Base-by-base conservation (phyloP, 2,113 vertebrate genomes). In the Jacana jacana region DNA sequence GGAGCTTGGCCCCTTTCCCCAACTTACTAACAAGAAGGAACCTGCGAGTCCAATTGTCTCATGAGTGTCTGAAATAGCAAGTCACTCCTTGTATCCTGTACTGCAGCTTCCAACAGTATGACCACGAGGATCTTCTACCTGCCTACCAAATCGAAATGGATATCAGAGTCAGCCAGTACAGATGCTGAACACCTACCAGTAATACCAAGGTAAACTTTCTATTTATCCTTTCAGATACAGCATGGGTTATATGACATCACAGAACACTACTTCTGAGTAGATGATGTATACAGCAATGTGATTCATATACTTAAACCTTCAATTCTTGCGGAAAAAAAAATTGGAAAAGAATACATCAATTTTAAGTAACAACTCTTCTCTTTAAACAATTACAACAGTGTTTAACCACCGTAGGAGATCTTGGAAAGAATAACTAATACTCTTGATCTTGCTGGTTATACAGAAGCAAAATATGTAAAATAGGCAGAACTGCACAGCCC, bases 361-460 rank as follows among this genome's bases (percentile, higher is more conserved):
- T 88, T 65, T 35, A 46, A 68, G 60, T 42, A 25, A 39, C 31
- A 58, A 49, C 17, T 61, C 23, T 48, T 80, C 42, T 89, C 82
- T 90, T 79, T 65, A 60, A 49, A 52, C 27, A 68, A 20, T 66
- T 60, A 77, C n/a, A 64, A 22, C 9, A 80, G 17, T 25, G 31
- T 69, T 73, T 48, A 88, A 79, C 28, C 91, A 61, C 31, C 31
- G 37, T 14, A 77, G 37, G 22, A 89, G 33, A 70, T 68, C 44
- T 80, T 78, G 72, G 73, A 81, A 90, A 88, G 65, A 89, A 52
- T 48, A 97, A 79, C 18, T 27, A 78, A 76, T 44, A 61, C 28
- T 81, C 69, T 72, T 89, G 18, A 95, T 68, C 61, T 85, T 87
- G 42, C 20, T 14, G 11, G 22, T 54, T 82, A 88, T 42, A 83